Conservation (phyloP, 1,140 invertebrate species). For the Drosophila repleta region DNA sequence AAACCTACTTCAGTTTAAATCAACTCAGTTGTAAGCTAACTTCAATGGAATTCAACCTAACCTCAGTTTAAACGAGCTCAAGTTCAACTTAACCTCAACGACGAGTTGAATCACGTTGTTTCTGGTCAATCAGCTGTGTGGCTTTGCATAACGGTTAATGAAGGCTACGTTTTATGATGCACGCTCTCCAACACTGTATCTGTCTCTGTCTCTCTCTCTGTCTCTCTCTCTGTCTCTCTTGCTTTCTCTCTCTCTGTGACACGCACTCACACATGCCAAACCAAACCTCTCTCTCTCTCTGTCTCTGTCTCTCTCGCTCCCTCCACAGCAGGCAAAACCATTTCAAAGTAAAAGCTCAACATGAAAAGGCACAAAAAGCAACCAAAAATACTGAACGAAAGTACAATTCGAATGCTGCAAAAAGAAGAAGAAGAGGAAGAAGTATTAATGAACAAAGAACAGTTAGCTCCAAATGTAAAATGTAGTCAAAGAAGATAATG, state of each 20-base stretch:
- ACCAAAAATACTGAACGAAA: slow-evolving; percentile 54
- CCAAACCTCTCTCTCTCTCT: not conserved
- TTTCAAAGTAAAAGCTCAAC: slow-evolving; percentile 82
- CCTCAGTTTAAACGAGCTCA: not conserved
- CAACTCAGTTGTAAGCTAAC: not conserved
- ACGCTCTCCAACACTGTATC: slow-evolving; percentile 17
- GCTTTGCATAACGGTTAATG: slow-evolving; percentile 24
- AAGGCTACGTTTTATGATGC: slow-evolving; percentile 36
- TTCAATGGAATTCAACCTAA: slow-evolving; percentile 2
- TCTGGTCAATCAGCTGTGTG: slow-evolving; percentile 13
- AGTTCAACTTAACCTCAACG: not conserved
- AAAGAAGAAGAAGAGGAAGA: not conserved
- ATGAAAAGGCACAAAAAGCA: slow-evolving; percentile 59
- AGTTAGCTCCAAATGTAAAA: slow-evolving; percentile 8
- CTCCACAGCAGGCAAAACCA: slow-evolving; percentile 65
- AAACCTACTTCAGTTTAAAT: not conserved
- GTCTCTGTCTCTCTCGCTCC: slow-evolving; percentile 4
- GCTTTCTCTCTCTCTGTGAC: not conserved
- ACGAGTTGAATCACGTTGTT: slow-evolving; percentile 1
- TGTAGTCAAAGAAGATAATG: too few relatives aligned
- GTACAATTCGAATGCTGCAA: slow-evolving; percentile 60
- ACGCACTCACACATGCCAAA: not conserved
- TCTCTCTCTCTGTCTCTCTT: not conserved
- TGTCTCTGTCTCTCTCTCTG: not conserved
- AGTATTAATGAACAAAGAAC: slow-evolving; percentile 24